Base-by-base conservation (phyloP, 2,113 vertebrate species). In the Tetraodon nigroviridis region DNA sequence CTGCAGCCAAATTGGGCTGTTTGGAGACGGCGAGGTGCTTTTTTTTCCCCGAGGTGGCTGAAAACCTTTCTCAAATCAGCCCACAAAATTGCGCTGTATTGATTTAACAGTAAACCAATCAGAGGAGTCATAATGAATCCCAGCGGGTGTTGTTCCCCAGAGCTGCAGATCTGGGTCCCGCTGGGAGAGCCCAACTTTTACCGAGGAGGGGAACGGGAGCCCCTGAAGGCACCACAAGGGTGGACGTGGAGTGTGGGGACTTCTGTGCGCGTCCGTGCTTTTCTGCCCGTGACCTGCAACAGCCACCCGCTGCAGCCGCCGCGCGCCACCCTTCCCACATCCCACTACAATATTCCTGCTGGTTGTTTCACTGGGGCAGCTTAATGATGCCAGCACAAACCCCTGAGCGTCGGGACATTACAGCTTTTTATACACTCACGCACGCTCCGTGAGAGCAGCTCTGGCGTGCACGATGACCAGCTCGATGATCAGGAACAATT, bases 41-140 rank as follows among this genome's bases (percentile, higher is more conserved):
- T 81, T 65, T 76, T 81, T 65, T 55, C 73, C 78, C 67, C 75
- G 59, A 62, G 45, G 55, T 64, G 56, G 56, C 62, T 4, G 65
- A 56, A 61, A 68, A 57, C 40, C 42, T 61, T 67, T 44, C 67
- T 76, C 64, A 81, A 73, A 82, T 45, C 15, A 27, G 75, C 71
- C 67, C 64, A 61, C 71, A 74, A 76, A 81, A 78, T 81, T 79
- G 80, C 74, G 60, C 57, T n/a, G 47, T 80, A 86, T 83, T 62
- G 81, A 83, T 83, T 83, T 69, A 78, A 71, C 75, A 78, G 76
- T 72, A 66, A 81, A 67, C 61, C 78, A 67, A 71, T 61, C 74
- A 77, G 70, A 78, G 13, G 22, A n/a, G 21, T 67, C 63, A 71
- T 75, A 78, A 83, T 78, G 71, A 81, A 83, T 79, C 81, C 79